Evolutionary conservation across 2,113 vertebrate genomes (phyloP).

Genomic region (Chionodraco myersi): DNA sequence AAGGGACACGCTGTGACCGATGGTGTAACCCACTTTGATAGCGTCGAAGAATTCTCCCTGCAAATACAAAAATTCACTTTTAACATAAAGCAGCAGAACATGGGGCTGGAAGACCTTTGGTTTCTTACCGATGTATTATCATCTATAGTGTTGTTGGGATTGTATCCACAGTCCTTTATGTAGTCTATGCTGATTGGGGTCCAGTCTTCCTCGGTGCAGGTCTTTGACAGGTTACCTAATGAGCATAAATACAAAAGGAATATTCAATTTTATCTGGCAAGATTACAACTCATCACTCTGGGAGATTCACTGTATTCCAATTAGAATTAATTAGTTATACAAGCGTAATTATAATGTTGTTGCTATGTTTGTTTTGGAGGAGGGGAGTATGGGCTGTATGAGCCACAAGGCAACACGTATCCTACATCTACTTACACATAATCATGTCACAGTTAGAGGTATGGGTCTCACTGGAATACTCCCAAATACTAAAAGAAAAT

Average conservation of each 20-base stretch:
- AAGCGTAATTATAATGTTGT: background rate
- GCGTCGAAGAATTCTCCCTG: conserved; percentile 85
- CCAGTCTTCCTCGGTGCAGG: conserved; percentile 90
- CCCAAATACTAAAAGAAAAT: conserved; percentile 55
- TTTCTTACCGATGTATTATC: conserved; percentile 82
- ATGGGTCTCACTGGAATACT: conserved; percentile 59
- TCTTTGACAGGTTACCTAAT: conserved; percentile 92
- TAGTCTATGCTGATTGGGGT: conserved; percentile 81
- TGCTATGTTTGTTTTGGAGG: too few relatives aligned
- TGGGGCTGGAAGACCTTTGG: background rate
- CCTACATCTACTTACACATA: conserved; percentile 31
- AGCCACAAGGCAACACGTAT: conserved; percentile 29
- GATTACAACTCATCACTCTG: background rate
- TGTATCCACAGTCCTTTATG: conserved; percentile 85
- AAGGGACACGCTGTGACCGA: conserved; percentile 93
- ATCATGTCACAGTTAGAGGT: conserved; percentile 39
- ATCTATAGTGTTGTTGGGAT: conserved; percentile 79
- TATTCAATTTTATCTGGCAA: background rate
- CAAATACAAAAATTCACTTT: conserved; percentile 13
- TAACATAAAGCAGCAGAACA: background rate
- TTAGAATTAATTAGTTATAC: background rate
- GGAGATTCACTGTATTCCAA: background rate
- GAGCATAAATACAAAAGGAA: conserved; percentile 27
- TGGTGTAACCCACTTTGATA: conserved; percentile 93
- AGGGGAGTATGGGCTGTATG: background rate